These are phyloP conservation scores for Girardinichthys multiradiatus DNA, from an alignment of 2,113 vertebrate genomes.

Conservation along the genomic window DNA sequence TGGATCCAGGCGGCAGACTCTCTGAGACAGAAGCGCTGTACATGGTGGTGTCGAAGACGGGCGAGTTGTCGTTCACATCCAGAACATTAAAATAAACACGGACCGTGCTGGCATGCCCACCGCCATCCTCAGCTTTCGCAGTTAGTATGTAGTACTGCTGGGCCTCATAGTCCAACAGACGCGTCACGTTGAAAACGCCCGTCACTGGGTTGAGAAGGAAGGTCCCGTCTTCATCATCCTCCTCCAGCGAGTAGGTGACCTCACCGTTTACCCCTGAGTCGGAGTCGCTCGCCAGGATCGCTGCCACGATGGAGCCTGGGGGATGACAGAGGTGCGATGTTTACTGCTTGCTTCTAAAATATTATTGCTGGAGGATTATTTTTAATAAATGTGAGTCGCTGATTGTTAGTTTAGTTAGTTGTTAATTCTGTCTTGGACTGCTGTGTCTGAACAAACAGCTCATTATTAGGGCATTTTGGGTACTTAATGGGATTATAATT, in stretches of 20 bases:
- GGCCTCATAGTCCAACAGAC: constrained; percentile 86
- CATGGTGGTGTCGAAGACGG: constrained; percentile 81
- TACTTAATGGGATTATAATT: constrained; percentile 9
- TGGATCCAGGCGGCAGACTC: constrained; percentile 83
- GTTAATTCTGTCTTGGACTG: constrained; percentile 5
- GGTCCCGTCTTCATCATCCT: constrained; percentile 89
- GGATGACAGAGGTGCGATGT: constrained; percentile 32
- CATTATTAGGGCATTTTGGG: constrained; percentile 15
- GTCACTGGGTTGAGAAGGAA: constrained; percentile 95
- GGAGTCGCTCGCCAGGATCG: constrained; percentile 91
- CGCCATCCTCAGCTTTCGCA: constrained; percentile 86
- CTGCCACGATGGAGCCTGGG: constrained; percentile 94
- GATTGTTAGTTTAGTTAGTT: constrained; percentile 20
- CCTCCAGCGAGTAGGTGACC: constrained; percentile 91
- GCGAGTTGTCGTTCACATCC: constrained; percentile 92
- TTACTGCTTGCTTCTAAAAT: constrained; percentile 13
- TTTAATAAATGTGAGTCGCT: constrained; percentile 32
- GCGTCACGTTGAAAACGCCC: constrained; percentile 94
- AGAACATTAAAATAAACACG: constrained; percentile 95
- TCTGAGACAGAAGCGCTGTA: constrained; percentile 91
- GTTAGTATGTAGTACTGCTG: constrained; percentile 93
- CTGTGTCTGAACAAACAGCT: constrained; percentile 4
- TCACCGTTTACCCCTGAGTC: constrained; percentile 93
- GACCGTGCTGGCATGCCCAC: constrained; percentile 85
- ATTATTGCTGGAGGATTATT: constrained; percentile 28